Evolutionary conservation across 1,140 invertebrate species (phyloP).

Genomic region (Hydropsyche tenuis): DNA sequence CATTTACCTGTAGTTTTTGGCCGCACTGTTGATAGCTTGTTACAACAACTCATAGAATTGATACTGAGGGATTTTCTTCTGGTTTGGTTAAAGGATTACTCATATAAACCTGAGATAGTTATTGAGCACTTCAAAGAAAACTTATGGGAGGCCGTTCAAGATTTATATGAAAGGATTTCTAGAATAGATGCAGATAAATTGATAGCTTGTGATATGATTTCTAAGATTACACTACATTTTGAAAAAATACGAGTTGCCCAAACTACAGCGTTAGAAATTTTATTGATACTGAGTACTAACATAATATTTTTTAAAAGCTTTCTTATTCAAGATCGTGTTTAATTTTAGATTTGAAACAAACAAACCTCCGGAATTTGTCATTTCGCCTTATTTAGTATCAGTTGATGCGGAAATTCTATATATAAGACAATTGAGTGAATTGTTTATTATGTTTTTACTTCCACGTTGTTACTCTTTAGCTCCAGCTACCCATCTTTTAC

Average conservation of each 20-base stretch:
- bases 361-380: constrained; percentile 72
- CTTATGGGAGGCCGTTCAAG: constrained; percentile 80
- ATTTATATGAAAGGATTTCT: constrained; percentile 73
- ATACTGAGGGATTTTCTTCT: constrained; percentile 80
- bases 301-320: too few relatives aligned
- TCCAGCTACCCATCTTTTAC: constrained; percentile 77
- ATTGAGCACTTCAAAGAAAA: constrained; percentile 78
- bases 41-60: constrained; percentile 84
- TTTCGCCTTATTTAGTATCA: constrained; percentile 77
- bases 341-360: constrained; percentile 65
- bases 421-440: constrained; percentile 80
- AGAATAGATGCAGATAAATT: constrained; percentile 83
- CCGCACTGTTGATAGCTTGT: constrained; percentile 79
- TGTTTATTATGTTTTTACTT: constrained; percentile 80
- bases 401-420: constrained; percentile 80
- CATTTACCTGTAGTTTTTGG: constrained; percentile 77
- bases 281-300: too few relatives aligned
- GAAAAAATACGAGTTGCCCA: constrained; percentile 82
- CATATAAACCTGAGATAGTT: constrained; percentile 66
- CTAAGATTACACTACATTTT: constrained; percentile 82
- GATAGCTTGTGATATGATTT: constrained; percentile 81
- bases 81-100: constrained; percentile 74
- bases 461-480: constrained; percentile 80
- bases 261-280: constrained; percentile 71
- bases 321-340: too few relatives aligned